Base-by-base conservation (phyloP, 2,797 vertebrate genomes). In the Semotilus atromaculatus region DNA sequence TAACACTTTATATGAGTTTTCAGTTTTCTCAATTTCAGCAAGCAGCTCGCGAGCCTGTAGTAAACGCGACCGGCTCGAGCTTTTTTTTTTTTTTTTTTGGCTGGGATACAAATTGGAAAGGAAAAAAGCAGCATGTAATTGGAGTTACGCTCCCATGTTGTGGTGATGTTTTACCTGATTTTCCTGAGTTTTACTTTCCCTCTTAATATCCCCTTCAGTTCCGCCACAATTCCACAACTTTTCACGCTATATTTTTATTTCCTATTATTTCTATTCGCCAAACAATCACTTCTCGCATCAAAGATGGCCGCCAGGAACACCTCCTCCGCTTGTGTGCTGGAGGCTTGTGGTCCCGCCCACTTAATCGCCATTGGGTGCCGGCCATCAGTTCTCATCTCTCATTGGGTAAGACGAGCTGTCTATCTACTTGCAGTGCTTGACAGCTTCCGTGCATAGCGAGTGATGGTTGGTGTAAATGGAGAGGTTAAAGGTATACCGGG, bases 241-340 rank as follows among this genome's bases (percentile, higher is more conserved):
- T 80, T 88, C 90, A 85, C 72, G 85, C 75, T 91, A 79, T 87
- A 92, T 93, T 89, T 90, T 86, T 84, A 91, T 92, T 93, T 92
- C 92, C 87, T 91, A 91, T 92, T 91, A 95, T 90, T 95, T 94
- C 93, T 93, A 93, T 92, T 94, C 94, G 93, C 89, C 91, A 95
- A 95, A 96, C 95, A 96, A 96, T 96, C 94, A 94, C 91, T 92
- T 92, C 92, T 92, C 92, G 93, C 91, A 95, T 95, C 94, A 93
- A 96, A 96, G 94, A 96, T 96, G 95, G 95, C 95, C 89, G 88
- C 94, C 94, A 94, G 94, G 94, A 95, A 95, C 94, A 93, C 94
- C 95, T 94, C 93, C 94, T 95, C 93, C 94, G 91, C 91, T 87
- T 91, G 89, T 91, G 92, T 89, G 89, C 91, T 86, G 92, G 80